phyloP scores from a whole-genome alignment of 2,113 vertebrate species.

The Xiphophorus couchianus region DNA sequence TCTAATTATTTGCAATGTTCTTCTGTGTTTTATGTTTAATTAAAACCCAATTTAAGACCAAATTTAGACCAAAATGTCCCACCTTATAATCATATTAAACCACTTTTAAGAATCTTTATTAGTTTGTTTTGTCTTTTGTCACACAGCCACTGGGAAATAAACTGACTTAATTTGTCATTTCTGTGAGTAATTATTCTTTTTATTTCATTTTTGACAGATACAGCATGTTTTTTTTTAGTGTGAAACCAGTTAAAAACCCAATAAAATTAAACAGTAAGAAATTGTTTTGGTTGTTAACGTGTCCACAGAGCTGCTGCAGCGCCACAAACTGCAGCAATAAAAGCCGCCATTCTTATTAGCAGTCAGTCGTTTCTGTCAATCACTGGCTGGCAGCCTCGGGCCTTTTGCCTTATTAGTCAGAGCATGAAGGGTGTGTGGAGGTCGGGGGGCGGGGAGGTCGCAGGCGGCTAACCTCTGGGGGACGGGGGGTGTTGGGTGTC shows the following conservation, averaged over 20 bases:
- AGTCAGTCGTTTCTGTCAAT: slow-evolving; percentile 61
- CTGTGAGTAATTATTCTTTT: not conserved
- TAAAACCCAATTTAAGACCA: too few species aligned
- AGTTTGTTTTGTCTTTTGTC: not conserved
- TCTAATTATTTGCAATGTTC: too few species aligned
- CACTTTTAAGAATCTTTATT: not conserved
- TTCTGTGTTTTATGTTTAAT: too few species aligned
- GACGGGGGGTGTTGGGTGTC: slow-evolving; percentile 57
- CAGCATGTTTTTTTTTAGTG: not conserved
- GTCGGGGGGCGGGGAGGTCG: not conserved
- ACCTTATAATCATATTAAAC: not conserved
- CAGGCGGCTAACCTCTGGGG: slow-evolving; percentile 38
- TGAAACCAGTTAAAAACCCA: not conserved
- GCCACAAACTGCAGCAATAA: slow-evolving; percentile 32
- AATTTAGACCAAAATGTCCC: not conserved
- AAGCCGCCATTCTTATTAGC: slow-evolving; percentile 36
- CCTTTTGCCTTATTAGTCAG: slow-evolving; percentile 52
- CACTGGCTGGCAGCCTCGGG: slow-evolving; percentile 41
- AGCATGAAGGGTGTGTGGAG: slow-evolving; percentile 34
- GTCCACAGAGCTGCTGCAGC: not conserved
- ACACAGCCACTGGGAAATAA: not conserved
- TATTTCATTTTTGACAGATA: not conserved
- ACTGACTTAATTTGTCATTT: not conserved
- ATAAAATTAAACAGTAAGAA: not conserved
- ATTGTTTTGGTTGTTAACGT: not conserved